Percentiles rank a stretch among this genome's conserved stretches.
Conservation (phyloP, 2,113 vertebrate species). For the Eurypyga helias region DNA sequence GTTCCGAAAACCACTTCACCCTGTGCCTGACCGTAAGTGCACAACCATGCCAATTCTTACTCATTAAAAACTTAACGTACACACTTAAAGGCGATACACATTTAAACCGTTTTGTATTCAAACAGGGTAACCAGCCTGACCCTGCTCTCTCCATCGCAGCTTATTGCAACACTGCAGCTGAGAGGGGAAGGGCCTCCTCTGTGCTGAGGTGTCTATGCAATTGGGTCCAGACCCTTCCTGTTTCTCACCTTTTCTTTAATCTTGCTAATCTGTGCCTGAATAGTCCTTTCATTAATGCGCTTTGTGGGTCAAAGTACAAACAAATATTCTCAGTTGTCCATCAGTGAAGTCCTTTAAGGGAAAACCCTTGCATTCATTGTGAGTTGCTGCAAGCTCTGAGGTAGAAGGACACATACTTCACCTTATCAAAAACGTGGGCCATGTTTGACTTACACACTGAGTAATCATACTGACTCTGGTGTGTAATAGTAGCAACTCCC, state of each 20-base stretch:
- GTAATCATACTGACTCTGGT: fast-evolving
- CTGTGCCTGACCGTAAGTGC: neutral
- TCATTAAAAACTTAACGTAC: fast-evolving
- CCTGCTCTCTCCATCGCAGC: neutral
- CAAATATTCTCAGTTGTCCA: neutral
- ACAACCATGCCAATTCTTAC: neutral
- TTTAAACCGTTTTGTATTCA: neutral
- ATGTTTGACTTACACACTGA: neutral
- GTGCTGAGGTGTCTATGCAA: no score
- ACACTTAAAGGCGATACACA: neutral
- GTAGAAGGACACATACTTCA: fast-evolving
- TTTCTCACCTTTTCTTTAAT: neutral
- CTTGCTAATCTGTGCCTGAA: neutral
- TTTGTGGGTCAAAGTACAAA: neutral
- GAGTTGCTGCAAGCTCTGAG: neutral
- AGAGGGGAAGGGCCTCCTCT: neutral
- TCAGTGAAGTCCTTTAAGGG: neutral
- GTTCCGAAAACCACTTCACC: neutral
- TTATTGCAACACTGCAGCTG: neutral
- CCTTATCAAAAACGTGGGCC: fast-evolving
- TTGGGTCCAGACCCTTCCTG: neutral
- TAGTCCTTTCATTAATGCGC: neutral
- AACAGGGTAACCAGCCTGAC: neutral
- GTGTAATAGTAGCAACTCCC: neutral
- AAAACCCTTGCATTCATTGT: neutral